These are phyloP conservation scores for Benthosema pterotum DNA, from an alignment of 2,797 vertebrate species.

Conservation along the genomic window DNA sequence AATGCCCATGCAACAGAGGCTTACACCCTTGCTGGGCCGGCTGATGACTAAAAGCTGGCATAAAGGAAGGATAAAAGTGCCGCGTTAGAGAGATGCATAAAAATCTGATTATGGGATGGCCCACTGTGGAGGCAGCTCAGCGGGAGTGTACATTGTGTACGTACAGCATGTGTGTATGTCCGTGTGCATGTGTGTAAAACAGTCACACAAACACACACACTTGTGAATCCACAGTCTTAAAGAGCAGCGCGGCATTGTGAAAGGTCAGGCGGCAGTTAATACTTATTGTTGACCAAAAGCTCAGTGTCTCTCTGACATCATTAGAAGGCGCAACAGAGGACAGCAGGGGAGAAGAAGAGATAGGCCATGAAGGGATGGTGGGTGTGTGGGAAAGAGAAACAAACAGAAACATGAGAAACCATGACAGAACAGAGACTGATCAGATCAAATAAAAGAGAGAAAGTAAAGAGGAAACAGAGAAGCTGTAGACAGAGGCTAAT, in stretches of 20 bases:
- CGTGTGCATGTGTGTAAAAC: background rate
- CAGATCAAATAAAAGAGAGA: slow-evolving; percentile 9
- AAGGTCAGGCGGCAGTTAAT: slow-evolving; percentile 26
- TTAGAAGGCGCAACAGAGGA: slow-evolving; percentile 30
- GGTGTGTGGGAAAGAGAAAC: background rate
- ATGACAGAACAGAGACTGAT: slow-evolving; percentile 19
- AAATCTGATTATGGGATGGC: slow-evolving; percentile 64
- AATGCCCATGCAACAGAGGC: slow-evolving; percentile 20
- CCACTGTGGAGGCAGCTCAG: slow-evolving; percentile 66
- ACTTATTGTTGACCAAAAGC: slow-evolving; percentile 26
- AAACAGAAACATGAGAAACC: background rate
- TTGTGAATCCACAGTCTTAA: slow-evolving; percentile 3
- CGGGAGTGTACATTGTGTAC: slow-evolving; percentile 36
- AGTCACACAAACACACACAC: slow-evolving; percentile 16
- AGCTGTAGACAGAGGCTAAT: too few species aligned
- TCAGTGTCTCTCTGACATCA: slow-evolving; percentile 10
- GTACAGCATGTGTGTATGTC: too few species aligned
- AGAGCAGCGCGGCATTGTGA: background rate
- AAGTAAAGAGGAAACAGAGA: slow-evolving; percentile 21
- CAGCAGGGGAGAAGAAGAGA: too few species aligned
- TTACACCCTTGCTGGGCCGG: slow-evolving; percentile 15
- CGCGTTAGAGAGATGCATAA: slow-evolving; percentile 66
- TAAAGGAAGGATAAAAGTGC: slow-evolving; percentile 57
- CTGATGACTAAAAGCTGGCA: slow-evolving; percentile 59
- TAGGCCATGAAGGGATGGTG: too few species aligned